Evolutionary conservation across 2,888 invertebrate species (phyloP), one percentile per base, ranked within the genome.

Genomic region (Teleogryllus oceanicus): DNA sequence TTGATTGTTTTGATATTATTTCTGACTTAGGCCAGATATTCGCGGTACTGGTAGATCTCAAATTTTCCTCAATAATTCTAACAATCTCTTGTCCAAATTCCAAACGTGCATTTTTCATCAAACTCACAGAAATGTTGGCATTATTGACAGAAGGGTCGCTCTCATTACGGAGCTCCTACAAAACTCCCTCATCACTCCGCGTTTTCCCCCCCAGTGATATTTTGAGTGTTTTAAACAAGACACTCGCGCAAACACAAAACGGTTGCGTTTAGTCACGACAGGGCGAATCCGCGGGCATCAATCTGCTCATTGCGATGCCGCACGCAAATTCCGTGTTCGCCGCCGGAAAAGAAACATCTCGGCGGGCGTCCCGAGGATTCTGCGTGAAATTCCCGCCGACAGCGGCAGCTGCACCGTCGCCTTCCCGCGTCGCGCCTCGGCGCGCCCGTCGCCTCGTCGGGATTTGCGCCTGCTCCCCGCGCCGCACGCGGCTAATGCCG

Each of bases 1-100:
- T 76, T 76, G 18, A 76, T 62, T 62, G 62, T 62, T 62, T 62
- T 62, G 62, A 62, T 62, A 62, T 62, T 62, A 62, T 62, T 62
- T 62, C 62, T 62, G 62, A 62, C 62, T 62, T 62, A 62, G 62
- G 62, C 62, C 62, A 62, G 62, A 62, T 62, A 62, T 62, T 62
- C 62, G 62, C n/a, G 62, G 62, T 62, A 62, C 62, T 62, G 62
- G 62, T 62, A 62, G 62, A 13, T 62, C 62, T n/a, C 62, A 62
- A 62, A 62, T n/a, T 62, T 18, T 13, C 62, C 62, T 62, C 62
- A 62, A 62, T 62, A 62, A 62, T 62, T 13, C 62, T n/a, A n/a
- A 62, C 16, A 62, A 62, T n/a, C 62, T 18, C 62, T 37, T 37
- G 62, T 62, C n/a, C 62, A 62, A 62, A 62, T 62, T 62, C 62